These are phyloP conservation scores for Nipponacmea schrenckii DNA, from an alignment of 2,888 invertebrate species.

Conservation along the genomic window DNA sequence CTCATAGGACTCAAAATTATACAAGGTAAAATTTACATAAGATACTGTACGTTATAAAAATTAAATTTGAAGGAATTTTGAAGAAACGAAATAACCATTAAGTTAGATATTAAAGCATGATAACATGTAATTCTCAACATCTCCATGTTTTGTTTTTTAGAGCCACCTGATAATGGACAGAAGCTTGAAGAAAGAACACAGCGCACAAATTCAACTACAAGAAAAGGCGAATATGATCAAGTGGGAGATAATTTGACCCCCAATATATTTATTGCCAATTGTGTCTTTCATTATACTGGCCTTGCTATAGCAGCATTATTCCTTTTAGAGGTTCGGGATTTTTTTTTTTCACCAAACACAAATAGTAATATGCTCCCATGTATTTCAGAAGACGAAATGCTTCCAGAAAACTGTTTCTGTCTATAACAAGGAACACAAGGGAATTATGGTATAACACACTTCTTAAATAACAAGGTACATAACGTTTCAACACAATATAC, in stretches of 20 bases:
- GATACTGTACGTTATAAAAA: too few relatives aligned
- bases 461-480: too few relatives aligned
- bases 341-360: background rate
- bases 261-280: slow-evolving; percentile 22
- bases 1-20: slow-evolving; percentile 45
- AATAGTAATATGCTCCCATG: too few relatives aligned
- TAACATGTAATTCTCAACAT: background rate
- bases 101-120: background rate
- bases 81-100: too few relatives aligned
- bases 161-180: background rate
- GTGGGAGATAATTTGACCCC: slow-evolving; percentile 14
- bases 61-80: background rate
- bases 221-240: too few relatives aligned
- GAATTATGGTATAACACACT: too few relatives aligned
- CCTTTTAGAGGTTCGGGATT: slow-evolving; percentile 44
- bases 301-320: slow-evolving; percentile 41
- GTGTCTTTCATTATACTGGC: slow-evolving; percentile 36
- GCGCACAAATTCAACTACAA: too few relatives aligned
- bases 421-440: too few relatives aligned
- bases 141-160: background rate
- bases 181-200: too few relatives aligned
- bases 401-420: too few relatives aligned
- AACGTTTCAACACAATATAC: too few relatives aligned
- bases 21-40: slow-evolving; percentile 40
- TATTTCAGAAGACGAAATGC: too few relatives aligned